Evolutionary conservation across 2,113 vertebrate species (phyloP).

Genomic region (Upupa epops): DNA sequence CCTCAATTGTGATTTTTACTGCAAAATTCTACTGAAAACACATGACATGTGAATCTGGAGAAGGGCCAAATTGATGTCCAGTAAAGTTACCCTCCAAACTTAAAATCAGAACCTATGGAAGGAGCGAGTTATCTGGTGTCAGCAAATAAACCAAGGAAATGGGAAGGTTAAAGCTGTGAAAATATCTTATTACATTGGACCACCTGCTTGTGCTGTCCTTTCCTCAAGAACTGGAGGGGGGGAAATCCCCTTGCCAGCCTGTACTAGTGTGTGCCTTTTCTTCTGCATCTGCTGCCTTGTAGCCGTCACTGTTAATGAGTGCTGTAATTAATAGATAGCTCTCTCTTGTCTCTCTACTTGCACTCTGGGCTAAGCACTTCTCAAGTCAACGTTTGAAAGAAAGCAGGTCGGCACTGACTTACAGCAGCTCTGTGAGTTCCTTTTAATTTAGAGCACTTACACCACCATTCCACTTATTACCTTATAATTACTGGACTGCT

Average conservation of each 20-base stretch:
- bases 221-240: constrained; percentile 35
- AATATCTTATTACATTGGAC: constrained; percentile 33
- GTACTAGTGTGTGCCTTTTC: constrained; percentile 22
- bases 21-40: not conserved
- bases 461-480: constrained; percentile 79
- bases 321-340: constrained; percentile 93
- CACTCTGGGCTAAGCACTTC: constrained; percentile 79
- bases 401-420: constrained; percentile 78
- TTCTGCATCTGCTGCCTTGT: constrained; percentile 74
- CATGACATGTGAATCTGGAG: not conserved
- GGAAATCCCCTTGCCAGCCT: constrained; percentile 51
- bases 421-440: constrained; percentile 76
- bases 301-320: constrained; percentile 86
- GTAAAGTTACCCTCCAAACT: not conserved
- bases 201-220: constrained; percentile 55
- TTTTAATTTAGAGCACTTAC: constrained; percentile 84
- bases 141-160: constrained; percentile 47
- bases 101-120: not conserved
- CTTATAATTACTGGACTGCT: constrained; percentile 79
- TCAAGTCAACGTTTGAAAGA: constrained; percentile 77
- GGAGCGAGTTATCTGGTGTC: constrained; percentile 3
- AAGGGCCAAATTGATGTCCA: not conserved
- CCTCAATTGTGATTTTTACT: not conserved
- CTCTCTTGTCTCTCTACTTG: constrained; percentile 80
- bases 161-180: constrained; percentile 42